phyloP scores from a whole-genome alignment of 2,797 vertebrate genomes.

The Parauchenoglanis ngamensis region DNA sequence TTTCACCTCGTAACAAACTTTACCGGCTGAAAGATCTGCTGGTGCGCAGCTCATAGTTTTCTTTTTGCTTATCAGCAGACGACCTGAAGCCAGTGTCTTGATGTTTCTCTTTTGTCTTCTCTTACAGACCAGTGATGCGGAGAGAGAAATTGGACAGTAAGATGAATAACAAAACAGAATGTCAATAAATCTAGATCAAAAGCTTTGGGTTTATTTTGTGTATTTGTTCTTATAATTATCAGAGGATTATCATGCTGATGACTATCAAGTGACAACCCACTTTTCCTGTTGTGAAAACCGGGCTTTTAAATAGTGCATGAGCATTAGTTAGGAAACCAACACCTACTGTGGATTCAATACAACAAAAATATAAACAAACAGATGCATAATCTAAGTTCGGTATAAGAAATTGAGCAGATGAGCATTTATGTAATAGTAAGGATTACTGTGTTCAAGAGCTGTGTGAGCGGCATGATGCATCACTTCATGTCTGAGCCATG shows the following conservation, averaged over 20 bases:
- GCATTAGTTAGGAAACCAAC: too few relatives aligned
- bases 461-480: too few relatives aligned
- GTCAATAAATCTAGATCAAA: slow-evolving; percentile 8
- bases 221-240: not conserved
- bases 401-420: too few relatives aligned
- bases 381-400: too few relatives aligned
- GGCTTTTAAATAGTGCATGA: too few relatives aligned
- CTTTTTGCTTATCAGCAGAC: not conserved
- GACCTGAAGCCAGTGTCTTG: not conserved
- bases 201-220: not conserved
- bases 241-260: not conserved
- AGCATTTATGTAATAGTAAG: too few relatives aligned
- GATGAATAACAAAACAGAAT: not conserved
- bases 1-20: slow-evolving; percentile 1
- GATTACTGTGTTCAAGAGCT: too few relatives aligned
- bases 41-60: not conserved
- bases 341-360: too few relatives aligned
- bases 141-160: not conserved
- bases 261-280: too few relatives aligned
- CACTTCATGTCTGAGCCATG: too few relatives aligned
- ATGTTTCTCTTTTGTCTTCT: not conserved
- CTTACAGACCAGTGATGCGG: not conserved
- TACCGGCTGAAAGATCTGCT: slow-evolving; percentile 20
- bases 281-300: too few relatives aligned
- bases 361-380: too few relatives aligned